Evolutionary conservation across 64 coral and sea anemone genomes (phyloP).

Genomic region (Stylophora pistillata): DNA sequence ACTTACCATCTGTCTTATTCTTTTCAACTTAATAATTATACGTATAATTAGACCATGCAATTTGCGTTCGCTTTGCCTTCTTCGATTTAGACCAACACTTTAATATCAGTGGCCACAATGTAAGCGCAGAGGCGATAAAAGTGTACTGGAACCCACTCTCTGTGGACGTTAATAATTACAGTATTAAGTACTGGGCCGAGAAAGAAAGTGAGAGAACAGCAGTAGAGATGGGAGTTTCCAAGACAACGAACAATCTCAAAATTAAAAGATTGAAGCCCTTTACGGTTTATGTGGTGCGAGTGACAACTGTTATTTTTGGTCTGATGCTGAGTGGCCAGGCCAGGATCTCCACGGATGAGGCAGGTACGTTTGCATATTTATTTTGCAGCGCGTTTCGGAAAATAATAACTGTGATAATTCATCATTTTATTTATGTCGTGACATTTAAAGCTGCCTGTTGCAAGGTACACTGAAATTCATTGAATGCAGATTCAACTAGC

Average conservation of each 20-base stretch:
- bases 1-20: no score
- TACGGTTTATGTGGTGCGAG: neutral
- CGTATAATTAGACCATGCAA: no score
- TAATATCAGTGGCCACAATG: neutral
- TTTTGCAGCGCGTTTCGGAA: neutral
- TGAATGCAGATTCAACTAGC: no score
- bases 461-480: no score
- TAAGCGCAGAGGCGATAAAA: neutral
- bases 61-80: neutral
- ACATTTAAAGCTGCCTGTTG: no score
- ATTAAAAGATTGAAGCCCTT: neutral
- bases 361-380: neutral
- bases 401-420: no score
- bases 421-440: no score
- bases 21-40: no score
- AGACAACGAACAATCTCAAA: neutral
- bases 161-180: neutral
- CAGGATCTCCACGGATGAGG: neutral
- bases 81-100: neutral
- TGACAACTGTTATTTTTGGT: neutral
- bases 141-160: neutral
- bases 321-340: neutral
- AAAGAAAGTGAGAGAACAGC: neutral
- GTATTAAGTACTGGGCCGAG: neutral
- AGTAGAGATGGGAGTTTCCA: neutral